Evolutionary conservation across 2,888 invertebrate genomes (phyloP), one percentile per base, ranked within the genome.

Genomic region (Drosophila melanosoma): DNA sequence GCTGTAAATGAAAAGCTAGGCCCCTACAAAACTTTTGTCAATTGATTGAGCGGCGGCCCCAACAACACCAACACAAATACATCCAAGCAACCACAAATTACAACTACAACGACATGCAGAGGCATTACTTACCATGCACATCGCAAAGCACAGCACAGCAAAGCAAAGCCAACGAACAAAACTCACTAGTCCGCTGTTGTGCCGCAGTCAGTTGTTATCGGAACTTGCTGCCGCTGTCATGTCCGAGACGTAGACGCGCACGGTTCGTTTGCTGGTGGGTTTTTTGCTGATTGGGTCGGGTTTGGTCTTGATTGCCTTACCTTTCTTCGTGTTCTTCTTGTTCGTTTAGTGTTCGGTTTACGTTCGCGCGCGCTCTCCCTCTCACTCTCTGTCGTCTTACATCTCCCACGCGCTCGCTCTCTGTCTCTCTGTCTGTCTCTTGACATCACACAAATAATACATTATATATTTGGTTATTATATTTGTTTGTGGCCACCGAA

Each of bases 181-280:
- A 82, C 82, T 82, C 69, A 49, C 42, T 58, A 72, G 49, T 66
- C 53, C 60, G 77, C 57, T 59, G 72, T 66, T 61, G 57, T 70
- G 53, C 36, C 72, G 66, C 69, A 74, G 75, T 79, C 79, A 87
- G 89, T 87, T 82, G 87, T 81, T 87, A 89, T 87, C 86, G 89
- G 81, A 87, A 77, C 88, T 77, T 74, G 79, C 57, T 75, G 84
- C 79, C 73, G 83, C 70, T 70, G 83, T 76, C 72, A 76, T 82
- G 82, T 87, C 84, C 74, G 86, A 75, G 76, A 74, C 77, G 82
- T 82, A 74, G 82, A 74, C 81, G 80, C 84, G 87, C 76, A 77
- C 81, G 68, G 75, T 76, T 87, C 69, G 76, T 66, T 79, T 42
- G 66, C 45, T 62, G 59, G 66, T 74, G 42, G 66, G 62, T 60